phyloP scores from a whole-genome alignment of 2,888 invertebrate genomes.

The Nemotelus nigrinus region DNA sequence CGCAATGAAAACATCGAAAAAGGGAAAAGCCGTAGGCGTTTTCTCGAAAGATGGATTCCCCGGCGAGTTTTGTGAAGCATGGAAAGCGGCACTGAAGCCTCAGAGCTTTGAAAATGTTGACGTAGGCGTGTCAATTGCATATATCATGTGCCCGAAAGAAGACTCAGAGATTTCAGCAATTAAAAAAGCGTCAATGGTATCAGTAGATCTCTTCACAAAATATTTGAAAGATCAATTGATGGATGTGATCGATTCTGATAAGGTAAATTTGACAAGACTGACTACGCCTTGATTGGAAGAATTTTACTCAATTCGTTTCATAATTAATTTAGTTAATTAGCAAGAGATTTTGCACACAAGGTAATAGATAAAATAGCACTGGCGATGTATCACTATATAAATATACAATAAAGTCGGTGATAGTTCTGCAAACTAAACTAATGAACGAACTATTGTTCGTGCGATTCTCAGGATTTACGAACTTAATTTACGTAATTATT shows the following conservation, averaged over 20 bases:
- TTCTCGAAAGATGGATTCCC: conserved; percentile 94
- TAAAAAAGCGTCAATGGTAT: conserved; percentile 91
- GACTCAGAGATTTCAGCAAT: conserved; percentile 89
- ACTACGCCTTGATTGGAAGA: too few relatives aligned
- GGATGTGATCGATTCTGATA: conserved; percentile 98
- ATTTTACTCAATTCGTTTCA: too few relatives aligned
- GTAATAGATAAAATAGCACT: too few relatives aligned
- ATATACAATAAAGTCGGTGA: too few relatives aligned
- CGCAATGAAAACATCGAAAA: conserved; percentile 86
- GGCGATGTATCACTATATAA: too few relatives aligned
- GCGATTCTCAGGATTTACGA: too few relatives aligned
- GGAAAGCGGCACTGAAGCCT: conserved; percentile 81
- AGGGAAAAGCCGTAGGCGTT: conserved; percentile 87
- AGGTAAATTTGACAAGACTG: conserved; percentile 66
- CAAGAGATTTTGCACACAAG: too few relatives aligned
- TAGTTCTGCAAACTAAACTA: too few relatives aligned
- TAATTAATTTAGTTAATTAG: too few relatives aligned
- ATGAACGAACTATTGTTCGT: too few relatives aligned
- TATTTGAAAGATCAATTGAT: conserved; percentile 97
- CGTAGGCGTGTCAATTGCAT: conserved; percentile 84
- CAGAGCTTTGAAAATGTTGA: conserved; percentile 88
- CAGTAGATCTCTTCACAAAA: conserved; percentile 95
- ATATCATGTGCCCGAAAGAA: conserved; percentile 94
- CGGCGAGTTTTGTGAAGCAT: conserved; percentile 92
- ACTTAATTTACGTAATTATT: too few relatives aligned